phyloP scores from a whole-genome alignment of 2,888 invertebrate genomes.

The Standfussiana lucernea region DNA sequence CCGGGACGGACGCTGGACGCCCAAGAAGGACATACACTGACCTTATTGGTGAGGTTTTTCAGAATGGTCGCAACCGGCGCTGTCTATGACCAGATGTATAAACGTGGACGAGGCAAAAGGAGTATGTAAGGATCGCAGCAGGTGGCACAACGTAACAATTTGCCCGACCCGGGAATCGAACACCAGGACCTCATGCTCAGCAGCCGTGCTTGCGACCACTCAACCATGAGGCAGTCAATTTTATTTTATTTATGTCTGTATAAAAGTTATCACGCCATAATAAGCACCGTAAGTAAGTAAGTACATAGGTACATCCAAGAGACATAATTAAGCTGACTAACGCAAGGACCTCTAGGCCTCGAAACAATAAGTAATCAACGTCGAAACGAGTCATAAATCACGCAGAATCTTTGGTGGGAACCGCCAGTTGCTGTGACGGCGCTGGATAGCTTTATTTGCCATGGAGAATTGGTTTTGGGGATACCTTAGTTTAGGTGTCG shows the following conservation, averaged over 20 bases:
- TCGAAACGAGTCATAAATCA: conserved; percentile 72
- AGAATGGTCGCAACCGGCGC: too few relatives aligned
- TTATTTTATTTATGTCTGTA: background rate
- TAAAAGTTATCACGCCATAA: background rate
- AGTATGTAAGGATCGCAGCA: too few relatives aligned
- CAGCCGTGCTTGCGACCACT: background rate
- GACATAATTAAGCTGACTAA: conserved; percentile 60
- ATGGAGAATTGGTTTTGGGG: conserved; percentile 59
- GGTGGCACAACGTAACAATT: too few relatives aligned
- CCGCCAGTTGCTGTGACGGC: conserved; percentile 60
- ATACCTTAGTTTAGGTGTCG: background rate
- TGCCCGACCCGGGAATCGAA: background rate
- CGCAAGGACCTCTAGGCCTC: conserved; percentile 32
- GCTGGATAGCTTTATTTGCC: conserved; percentile 62
- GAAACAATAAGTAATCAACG: conserved; percentile 75
- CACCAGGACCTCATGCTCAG: background rate
- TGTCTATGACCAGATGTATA: too few relatives aligned
- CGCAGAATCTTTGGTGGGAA: conserved; percentile 68
- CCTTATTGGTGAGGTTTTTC: too few relatives aligned
- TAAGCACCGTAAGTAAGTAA: background rate
- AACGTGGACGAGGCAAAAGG: too few relatives aligned
- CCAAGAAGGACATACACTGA: too few relatives aligned
- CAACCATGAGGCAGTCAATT: too few relatives aligned
- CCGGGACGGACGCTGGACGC: too few relatives aligned
- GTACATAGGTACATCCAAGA: conserved; percentile 27